Percentiles rank a stretch among this genome's conserved stretches.
phyloP scores from a whole-genome alignment of 2,113 vertebrate species.

The Tachysurus vachellii region DNA sequence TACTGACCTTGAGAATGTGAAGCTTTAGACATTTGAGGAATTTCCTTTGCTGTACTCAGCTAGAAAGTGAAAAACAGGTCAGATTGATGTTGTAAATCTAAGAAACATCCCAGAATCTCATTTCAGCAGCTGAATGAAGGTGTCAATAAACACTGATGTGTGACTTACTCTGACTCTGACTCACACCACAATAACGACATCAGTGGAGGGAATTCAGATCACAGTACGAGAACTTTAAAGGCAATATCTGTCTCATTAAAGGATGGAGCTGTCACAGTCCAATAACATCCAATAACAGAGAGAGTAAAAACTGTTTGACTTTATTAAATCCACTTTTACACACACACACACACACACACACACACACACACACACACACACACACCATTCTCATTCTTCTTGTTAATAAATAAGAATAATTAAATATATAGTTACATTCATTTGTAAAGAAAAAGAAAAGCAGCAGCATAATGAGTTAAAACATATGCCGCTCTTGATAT shows the following conservation, averaged over 20 bases:
- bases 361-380: not conserved
- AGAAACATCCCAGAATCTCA: conserved; percentile 42
- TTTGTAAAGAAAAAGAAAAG: not conserved
- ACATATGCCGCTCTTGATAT: too few relatives aligned
- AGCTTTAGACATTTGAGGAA: not conserved
- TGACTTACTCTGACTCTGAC: conserved; percentile 2
- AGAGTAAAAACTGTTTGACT: not conserved
- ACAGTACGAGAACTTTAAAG: not conserved
- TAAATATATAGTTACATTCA: not conserved
- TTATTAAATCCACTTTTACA: not conserved
- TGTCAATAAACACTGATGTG: conserved; percentile 47
- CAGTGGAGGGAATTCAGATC: conserved; percentile 6
- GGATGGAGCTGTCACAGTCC: conserved; percentile 20
- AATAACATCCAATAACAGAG: conserved; percentile 8
- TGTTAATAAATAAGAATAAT: not conserved
- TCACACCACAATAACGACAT: conserved; percentile 18
- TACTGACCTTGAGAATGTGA: not conserved
- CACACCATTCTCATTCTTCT: not conserved
- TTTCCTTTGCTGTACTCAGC: not conserved
- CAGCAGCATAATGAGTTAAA: too few relatives aligned
- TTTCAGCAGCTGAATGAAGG: conserved; percentile 45
- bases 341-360: too few relatives aligned
- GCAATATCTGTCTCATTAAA: conserved; percentile 44
- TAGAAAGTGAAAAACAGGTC: not conserved
- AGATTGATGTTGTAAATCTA: conserved; percentile 40